Conservation (phyloP, 2,113 vertebrate genomes). For the Clarias magur region DNA sequence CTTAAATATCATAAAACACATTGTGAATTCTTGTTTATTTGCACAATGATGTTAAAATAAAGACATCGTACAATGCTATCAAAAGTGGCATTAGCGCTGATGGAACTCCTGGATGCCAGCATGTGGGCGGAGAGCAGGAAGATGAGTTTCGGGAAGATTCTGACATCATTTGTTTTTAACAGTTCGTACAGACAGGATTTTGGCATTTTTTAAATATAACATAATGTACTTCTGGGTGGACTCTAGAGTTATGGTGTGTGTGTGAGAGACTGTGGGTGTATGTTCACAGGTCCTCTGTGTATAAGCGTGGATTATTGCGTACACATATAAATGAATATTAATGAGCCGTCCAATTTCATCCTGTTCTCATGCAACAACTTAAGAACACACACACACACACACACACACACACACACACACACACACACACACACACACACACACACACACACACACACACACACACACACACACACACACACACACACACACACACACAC, state of each 20-base stretch:
- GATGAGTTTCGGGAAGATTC: background rate
- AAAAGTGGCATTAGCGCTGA: background rate
- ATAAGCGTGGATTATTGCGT: background rate
- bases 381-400: background rate
- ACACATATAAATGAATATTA: background rate
- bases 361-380: background rate
- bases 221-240: background rate
- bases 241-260: background rate
- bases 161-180: background rate
- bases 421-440: background rate
- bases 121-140: background rate
- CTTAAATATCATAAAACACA: background rate
- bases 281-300: background rate
- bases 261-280: background rate
- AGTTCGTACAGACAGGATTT: background rate
- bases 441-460: background rate
- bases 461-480: slow-evolving; percentile 4
- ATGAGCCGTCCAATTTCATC: background rate
- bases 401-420: slow-evolving; percentile 7
- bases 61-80: background rate
- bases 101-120: background rate
- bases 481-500: slow-evolving; percentile 3
- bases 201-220: background rate
- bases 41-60: background rate
- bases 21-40: background rate